These are phyloP conservation scores for Bombus waltoni DNA, from an alignment of 1,140 invertebrate genomes.

Conservation along the genomic window DNA sequence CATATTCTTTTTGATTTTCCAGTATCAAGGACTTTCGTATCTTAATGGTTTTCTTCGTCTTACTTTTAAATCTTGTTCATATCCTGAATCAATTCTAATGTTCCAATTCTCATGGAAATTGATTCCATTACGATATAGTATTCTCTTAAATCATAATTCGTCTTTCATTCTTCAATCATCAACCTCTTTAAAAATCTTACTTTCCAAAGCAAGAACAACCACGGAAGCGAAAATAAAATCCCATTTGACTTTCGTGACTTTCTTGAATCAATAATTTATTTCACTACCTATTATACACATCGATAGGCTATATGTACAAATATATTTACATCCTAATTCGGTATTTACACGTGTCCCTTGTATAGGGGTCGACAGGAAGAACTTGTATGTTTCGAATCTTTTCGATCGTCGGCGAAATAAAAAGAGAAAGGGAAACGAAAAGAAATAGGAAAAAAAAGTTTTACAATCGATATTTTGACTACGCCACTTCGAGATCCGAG, in stretches of 20 bases:
- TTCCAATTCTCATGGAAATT: not conserved
- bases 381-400: not conserved
- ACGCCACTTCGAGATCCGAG: conserved; percentile 85
- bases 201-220: not conserved
- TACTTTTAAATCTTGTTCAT: no score
- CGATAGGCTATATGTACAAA: conserved; percentile 77
- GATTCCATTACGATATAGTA: not conserved
- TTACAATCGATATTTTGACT: conserved; percentile 67
- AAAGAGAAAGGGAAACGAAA: not conserved
- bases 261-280: conserved; percentile 76
- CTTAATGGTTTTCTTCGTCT: no score
- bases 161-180: not conserved
- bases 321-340: conserved; percentile 74
- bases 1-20: no score
- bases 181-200: not conserved
- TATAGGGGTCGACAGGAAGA: conserved; percentile 10
- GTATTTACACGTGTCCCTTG: conserved; percentile 69
- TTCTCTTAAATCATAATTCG: not conserved
- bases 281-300: conserved; percentile 75
- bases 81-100: not conserved
- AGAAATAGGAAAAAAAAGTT: not conserved
- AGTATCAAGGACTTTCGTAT: no score
- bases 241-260: not conserved
- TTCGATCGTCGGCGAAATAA: not conserved
- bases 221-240: not conserved